phyloP scores from a whole-genome alignment of 2,888 invertebrate genomes.

The Lepetodrilus schrolli region DNA sequence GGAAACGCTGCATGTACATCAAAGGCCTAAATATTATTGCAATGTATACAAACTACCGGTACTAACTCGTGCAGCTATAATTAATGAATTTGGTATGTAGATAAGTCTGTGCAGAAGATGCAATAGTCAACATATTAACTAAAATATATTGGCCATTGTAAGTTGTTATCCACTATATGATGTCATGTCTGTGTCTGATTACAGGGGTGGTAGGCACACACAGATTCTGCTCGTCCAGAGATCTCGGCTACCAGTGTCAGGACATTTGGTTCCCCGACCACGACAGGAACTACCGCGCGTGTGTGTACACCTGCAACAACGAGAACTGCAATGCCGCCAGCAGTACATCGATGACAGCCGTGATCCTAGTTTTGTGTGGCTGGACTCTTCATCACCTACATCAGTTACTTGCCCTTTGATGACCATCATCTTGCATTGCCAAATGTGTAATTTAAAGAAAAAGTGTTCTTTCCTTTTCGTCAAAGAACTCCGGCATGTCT shows the following conservation, averaged over 20 bases:
- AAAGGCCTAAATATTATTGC: no score
- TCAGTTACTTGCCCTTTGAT: slow-evolving; percentile 28
- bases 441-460: no score
- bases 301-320: slow-evolving; percentile 72
- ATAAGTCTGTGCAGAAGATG: no score
- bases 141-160: not conserved
- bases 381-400: slow-evolving; percentile 11
- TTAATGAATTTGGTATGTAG: no score
- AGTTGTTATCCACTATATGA: not conserved
- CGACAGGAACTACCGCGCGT: slow-evolving; percentile 74
- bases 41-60: no score
- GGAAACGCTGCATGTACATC: no score
- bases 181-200: no score
- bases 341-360: slow-evolving; percentile 16
- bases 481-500: no score
- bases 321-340: slow-evolving; percentile 70
- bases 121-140: no score
- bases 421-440: not conserved
- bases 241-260: slow-evolving; percentile 75
- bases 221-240: slow-evolving; percentile 74
- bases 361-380: slow-evolving; percentile 2
- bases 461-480: no score
- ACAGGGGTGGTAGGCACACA: slow-evolving; percentile 75
- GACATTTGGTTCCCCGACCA: slow-evolving; percentile 75
- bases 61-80: no score